Conservation (phyloP, 2,888 invertebrate genomes). For the Salpingus planirostris region DNA sequence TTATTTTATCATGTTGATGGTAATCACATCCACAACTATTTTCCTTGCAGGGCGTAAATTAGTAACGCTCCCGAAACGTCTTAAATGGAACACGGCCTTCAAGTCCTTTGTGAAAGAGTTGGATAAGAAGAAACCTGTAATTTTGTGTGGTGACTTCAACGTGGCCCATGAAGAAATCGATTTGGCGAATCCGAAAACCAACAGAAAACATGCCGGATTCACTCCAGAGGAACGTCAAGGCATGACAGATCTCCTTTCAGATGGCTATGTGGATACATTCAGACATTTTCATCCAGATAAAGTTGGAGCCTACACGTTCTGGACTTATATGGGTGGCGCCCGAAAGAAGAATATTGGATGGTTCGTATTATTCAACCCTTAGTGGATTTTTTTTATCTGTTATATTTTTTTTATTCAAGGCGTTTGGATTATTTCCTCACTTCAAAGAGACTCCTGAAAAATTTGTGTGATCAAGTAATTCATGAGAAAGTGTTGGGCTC, state of each 20-base stretch:
- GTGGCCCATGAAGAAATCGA: conserved; percentile 95
- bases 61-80: conserved; percentile 76
- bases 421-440: conserved; percentile 92
- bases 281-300: conserved; percentile 78
- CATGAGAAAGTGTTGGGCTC: conserved; percentile 78
- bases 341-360: conserved; percentile 91
- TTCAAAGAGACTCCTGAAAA: conserved; percentile 67
- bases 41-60: conserved; percentile 60
- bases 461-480: conserved; percentile 79
- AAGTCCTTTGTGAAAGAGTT: conserved; percentile 67
- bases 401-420: conserved; percentile 48
- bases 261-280: conserved; percentile 84
- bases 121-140: conserved; percentile 84
- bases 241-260: conserved; percentile 71
- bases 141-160: conserved; percentile 95
- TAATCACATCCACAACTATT: not conserved
- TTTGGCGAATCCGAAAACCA: conserved; percentile 87
- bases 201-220: conserved; percentile 90
- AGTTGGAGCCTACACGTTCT: conserved; percentile 81
- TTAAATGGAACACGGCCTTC: conserved; percentile 85
- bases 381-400: conserved; percentile 5
- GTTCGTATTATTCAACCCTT: conserved; percentile 43
- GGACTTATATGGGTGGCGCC: conserved; percentile 87
- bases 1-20: not conserved
- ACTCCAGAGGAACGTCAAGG: conserved; percentile 89